Evolutionary conservation across 2,888 invertebrate species (phyloP), one percentile per base, ranked within the genome.

Genomic region (Dolomedes plantarius): DNA sequence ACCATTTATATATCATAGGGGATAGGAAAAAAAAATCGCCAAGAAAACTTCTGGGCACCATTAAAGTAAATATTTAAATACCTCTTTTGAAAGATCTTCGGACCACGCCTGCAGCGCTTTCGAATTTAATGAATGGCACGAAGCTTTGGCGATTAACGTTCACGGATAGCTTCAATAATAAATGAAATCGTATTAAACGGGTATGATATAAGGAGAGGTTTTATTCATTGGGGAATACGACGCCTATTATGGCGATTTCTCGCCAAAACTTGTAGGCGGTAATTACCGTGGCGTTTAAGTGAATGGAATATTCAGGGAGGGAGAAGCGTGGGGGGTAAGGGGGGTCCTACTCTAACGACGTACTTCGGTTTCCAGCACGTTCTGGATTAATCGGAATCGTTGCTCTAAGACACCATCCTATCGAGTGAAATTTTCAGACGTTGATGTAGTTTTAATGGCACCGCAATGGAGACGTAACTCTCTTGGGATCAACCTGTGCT

Each of bases 31-130:
- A n/a, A 85, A 85, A 72, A 56, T 29, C 65, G 65, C 73, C 73
- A 77, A 77, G 83, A 77, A 85, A 85, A 77, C 77, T 76, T 76
- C 71, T 29, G 80, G 41, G 77, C 39, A 27, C 77, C 83, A 85
- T 85, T 85, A 85, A 73, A 27, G 73, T 85, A 85, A 85, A 85
- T 85, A 85, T 85, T 85, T 85, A 85, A 85, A 72, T 77, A 85
- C 72, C 68, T 67, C 83, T 77, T 85, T 85, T 85, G 74, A 68
- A 76, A 72, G 65, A 71, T 31, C 65, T 46, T 36, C 46, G 56
- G 77, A 72, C 73, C 82, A 83, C 82, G 82, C 82, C 83, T 32
- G 76, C 69, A 71, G 68, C 76, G 76, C 50, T 76, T 81, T 50
- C 71, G 76, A 83, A 65, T 83, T 83, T 83, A 83, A 83, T 83